Percentiles rank a stretch among this genome's conserved stretches.
phyloP scores from a whole-genome alignment of 2,797 vertebrate genomes.

The Petrocephalus schoutedeni region DNA sequence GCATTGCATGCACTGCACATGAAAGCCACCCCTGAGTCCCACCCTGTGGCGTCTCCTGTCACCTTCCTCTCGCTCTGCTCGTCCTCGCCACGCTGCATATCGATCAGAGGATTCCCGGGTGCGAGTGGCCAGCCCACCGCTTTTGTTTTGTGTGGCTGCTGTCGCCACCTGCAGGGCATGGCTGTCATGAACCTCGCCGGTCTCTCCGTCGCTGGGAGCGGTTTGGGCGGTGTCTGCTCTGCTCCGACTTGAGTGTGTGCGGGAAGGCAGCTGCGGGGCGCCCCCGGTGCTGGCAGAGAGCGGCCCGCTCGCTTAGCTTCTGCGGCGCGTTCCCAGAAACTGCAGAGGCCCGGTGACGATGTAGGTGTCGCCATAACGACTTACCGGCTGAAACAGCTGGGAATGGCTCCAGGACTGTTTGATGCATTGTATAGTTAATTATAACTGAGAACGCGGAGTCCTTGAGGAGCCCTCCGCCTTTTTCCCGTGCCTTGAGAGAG shows the following conservation, averaged over 20 bases:
- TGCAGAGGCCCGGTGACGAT: not conserved
- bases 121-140: not conserved
- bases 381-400: not conserved
- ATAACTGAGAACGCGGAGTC: constrained; percentile 7
- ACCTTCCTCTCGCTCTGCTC: not conserved
- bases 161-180: not conserved
- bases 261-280: not conserved
- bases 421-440: constrained; percentile 10
- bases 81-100: not conserved
- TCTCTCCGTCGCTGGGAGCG: not conserved
- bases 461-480: not conserved
- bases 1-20: not conserved
- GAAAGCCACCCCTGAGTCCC: not conserved
- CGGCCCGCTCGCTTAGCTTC: not conserved
- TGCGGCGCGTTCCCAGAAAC: not conserved
- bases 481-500: not conserved
- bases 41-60: not conserved
- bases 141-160: not conserved
- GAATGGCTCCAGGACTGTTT: not conserved
- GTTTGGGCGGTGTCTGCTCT: not conserved
- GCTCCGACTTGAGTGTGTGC: not conserved
- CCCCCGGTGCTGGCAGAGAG: not conserved
- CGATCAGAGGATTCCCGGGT: not conserved
- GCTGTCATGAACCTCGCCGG: not conserved
- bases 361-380: not conserved